Conservation (phyloP, 2,113 vertebrate genomes). For the Laticauda colubrina region DNA sequence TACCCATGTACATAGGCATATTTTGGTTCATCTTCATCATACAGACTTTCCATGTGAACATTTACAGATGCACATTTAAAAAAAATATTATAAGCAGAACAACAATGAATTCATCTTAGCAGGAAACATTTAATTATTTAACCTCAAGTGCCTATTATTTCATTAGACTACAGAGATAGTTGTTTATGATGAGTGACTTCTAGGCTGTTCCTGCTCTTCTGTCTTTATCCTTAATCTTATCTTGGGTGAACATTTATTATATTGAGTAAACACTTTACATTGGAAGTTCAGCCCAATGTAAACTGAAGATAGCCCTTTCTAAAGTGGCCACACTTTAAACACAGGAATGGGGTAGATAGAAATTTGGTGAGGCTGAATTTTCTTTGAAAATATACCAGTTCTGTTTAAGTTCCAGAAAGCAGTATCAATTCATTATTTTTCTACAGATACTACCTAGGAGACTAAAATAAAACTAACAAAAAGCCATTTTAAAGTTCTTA, state of each 20-base stretch:
- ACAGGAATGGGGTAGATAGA: not conserved
- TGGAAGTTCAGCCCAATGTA: not conserved
- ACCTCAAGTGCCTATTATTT: not conserved
- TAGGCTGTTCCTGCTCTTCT: not conserved
- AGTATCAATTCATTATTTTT: not conserved
- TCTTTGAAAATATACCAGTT: not conserved
- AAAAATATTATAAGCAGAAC: not conserved
- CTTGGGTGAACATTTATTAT: not conserved
- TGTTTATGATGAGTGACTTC: not conserved
- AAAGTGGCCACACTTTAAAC: not conserved
- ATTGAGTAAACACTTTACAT: not conserved
- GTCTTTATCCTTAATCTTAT: not conserved
- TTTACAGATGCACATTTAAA: not conserved
- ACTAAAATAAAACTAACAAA: not conserved
- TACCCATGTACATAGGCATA: not conserved
- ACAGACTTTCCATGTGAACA: not conserved
- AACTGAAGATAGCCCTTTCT: not conserved
- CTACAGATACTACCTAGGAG: not conserved
- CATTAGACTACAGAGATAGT: not conserved
- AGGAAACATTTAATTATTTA: not conserved
- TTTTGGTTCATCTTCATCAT: not conserved
- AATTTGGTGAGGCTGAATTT: not conserved
- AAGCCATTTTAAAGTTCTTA: not conserved
- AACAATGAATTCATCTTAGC: not conserved
- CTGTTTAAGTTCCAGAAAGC: not conserved